Evolutionary conservation across 2,113 vertebrate species (phyloP).

Genomic region (Telmatochromis brachygnathus): DNA sequence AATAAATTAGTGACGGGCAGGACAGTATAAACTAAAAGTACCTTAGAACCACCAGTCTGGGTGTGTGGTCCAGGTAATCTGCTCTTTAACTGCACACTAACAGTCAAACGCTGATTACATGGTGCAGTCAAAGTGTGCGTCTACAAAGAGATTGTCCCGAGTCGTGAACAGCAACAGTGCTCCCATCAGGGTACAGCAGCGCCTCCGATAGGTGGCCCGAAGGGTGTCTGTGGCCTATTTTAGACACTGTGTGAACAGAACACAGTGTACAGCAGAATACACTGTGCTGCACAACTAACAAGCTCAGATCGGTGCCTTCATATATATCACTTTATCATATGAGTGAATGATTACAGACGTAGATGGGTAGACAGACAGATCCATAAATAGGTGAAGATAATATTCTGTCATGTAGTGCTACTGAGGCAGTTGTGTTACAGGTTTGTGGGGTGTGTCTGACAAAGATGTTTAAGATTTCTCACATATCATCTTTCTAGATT

Average conservation of each 20-base stretch:
- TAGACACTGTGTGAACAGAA: neutral
- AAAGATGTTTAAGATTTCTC: neutral
- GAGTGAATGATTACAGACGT: neutral
- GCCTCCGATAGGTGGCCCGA: slow-evolving; percentile 12
- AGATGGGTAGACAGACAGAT: neutral
- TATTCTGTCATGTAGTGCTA: neutral
- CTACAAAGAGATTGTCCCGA: neutral
- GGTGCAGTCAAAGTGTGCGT: neutral
- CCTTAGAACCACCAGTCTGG: neutral
- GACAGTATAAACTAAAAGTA: neutral
- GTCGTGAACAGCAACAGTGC: neutral
- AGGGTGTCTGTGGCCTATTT: neutral
- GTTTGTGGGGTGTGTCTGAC: neutral
- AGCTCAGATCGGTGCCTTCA: neutral
- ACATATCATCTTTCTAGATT: neutral
- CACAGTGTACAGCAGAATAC: neutral
- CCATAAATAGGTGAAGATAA: neutral
- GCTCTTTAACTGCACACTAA: neutral
- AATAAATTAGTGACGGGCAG: neutral
- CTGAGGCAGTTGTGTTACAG: neutral
- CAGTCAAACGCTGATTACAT: neutral
- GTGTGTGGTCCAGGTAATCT: neutral
- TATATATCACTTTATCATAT: neutral
- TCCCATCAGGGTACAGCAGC: slow-evolving; percentile 12
- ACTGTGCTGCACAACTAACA: neutral